Conservation (phyloP, 2,113 vertebrate genomes). For the Malaclemys terrapin region DNA sequence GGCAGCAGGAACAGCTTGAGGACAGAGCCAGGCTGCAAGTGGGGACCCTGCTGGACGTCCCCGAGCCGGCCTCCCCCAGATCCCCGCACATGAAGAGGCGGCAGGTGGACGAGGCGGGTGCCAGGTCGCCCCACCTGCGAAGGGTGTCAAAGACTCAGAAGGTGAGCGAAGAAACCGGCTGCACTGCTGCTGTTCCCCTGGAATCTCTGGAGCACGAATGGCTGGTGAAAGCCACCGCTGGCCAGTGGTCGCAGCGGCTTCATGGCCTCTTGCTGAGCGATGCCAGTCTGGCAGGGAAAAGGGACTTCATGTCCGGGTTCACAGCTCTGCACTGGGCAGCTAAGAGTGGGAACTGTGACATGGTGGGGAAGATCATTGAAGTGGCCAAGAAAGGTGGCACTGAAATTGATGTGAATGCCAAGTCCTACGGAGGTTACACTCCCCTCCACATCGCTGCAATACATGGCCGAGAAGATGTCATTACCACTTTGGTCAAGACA, state of each 20-base stretch:
- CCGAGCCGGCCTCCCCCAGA: neutral
- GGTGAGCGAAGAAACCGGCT: constrained; percentile 73
- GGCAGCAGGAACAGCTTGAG: neutral
- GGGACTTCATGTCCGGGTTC: constrained; percentile 93
- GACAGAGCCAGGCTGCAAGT: neutral
- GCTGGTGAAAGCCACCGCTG: constrained; percentile 85
- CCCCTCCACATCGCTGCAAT: constrained; percentile 92
- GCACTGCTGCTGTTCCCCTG: constrained; percentile 76
- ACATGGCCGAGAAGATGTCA: constrained; percentile 84
- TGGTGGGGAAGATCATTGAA: constrained; percentile 85
- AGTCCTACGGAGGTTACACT: constrained; percentile 90
- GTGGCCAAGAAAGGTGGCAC: constrained; percentile 73
- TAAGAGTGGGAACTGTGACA: constrained; percentile 88
- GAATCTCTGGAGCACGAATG: constrained; percentile 89
- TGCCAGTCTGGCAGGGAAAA: constrained; percentile 84
- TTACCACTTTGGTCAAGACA: constrained; percentile 82
- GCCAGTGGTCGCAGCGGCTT: constrained; percentile 88
- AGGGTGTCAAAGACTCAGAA: constrained; percentile 69
- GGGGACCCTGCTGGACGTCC: neutral
- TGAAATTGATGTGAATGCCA: constrained; percentile 83
- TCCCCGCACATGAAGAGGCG: constrained; percentile 53
- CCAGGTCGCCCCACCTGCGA: constrained; percentile 63
- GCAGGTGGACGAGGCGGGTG: neutral
- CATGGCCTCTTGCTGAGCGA: constrained; percentile 90
- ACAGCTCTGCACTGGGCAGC: constrained; percentile 95